Evolutionary conservation across 1,140 invertebrate species (phyloP).

Genomic region (Drosophila pachea): DNA sequence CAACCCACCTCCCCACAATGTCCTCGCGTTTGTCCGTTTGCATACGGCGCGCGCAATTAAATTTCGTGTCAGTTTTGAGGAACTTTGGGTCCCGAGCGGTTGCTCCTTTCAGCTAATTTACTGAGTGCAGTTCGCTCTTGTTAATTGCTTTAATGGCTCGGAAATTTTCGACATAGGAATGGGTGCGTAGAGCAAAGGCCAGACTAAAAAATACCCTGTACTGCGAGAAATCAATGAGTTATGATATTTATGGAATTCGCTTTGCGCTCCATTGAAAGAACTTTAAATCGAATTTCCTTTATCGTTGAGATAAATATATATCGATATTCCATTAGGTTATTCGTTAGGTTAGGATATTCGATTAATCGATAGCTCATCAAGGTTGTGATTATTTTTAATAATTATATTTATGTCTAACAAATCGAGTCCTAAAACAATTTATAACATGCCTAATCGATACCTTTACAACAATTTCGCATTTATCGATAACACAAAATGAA

Average conservation of each 20-base stretch:
- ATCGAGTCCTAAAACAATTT: too few species aligned
- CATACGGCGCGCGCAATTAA: conserved; percentile 58
- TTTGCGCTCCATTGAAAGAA: too few species aligned
- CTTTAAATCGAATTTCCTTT: too few species aligned
- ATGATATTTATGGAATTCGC: background rate
- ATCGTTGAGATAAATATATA: too few species aligned
- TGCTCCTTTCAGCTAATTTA: conserved; percentile 59
- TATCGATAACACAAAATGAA: background rate
- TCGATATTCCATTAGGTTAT: too few species aligned
- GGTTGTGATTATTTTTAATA: too few species aligned
- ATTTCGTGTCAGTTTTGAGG: conserved; percentile 63
- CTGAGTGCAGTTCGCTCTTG: conserved; percentile 43
- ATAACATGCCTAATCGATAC: background rate
- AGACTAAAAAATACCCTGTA: background rate
- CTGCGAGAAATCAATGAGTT: background rate
- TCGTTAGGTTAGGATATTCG: too few species aligned
- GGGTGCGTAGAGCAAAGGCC: background rate
- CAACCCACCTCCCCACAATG: too few species aligned
- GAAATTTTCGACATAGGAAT: conserved; percentile 52
- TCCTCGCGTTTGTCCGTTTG: conserved; percentile 19
- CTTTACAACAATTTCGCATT: background rate
- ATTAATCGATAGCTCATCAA: too few species aligned
- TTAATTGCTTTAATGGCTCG: conserved; percentile 76
- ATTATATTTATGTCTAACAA: too few species aligned
- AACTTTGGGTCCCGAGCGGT: background rate